These are phyloP conservation scores for Allacma fusca DNA, from an alignment of 2,888 invertebrate genomes.

Conservation along the genomic window DNA sequence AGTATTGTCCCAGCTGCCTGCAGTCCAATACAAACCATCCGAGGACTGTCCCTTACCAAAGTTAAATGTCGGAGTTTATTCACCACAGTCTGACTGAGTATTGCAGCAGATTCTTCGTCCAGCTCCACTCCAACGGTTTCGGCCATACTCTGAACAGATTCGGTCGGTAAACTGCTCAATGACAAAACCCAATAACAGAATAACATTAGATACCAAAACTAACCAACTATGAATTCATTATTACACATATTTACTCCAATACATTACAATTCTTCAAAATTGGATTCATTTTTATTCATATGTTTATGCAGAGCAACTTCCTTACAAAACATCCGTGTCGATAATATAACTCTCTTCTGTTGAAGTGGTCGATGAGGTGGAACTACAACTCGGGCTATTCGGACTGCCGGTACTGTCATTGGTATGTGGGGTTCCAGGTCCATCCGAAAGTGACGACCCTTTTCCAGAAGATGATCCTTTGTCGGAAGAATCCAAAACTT, in stretches of 20 bases:
- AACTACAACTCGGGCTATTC: not conserved
- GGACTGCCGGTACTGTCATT: not conserved
- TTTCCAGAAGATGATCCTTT: conserved; percentile 14
- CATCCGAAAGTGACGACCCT: not conserved
- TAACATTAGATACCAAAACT: too few species aligned
- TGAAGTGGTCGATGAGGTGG: not conserved
- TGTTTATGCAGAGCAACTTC: too few species aligned
- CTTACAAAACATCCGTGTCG: conserved; percentile 39
- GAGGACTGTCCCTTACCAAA: conserved; percentile 37
- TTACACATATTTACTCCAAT: not conserved
- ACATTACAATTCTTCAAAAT: not conserved
- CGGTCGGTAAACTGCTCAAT: conserved; percentile 43
- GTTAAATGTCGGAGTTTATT: conserved; percentile 49
- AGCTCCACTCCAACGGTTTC: conserved; percentile 52
- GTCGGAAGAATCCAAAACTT: not conserved
- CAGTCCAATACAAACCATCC: too few species aligned
- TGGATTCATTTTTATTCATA: too few species aligned
- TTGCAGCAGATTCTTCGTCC: conserved; percentile 47
- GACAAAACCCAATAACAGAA: too few species aligned
- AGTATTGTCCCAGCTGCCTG: too few species aligned
- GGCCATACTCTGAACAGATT: conserved; percentile 51
- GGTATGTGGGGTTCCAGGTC: not conserved
- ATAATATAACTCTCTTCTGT: conserved; percentile 2
- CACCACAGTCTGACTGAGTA: conserved; percentile 46
- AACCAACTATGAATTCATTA: conserved; percentile 4